Evolutionary conservation across 2,888 invertebrate genomes (phyloP).

Genomic region (Strigamia crassipes): DNA sequence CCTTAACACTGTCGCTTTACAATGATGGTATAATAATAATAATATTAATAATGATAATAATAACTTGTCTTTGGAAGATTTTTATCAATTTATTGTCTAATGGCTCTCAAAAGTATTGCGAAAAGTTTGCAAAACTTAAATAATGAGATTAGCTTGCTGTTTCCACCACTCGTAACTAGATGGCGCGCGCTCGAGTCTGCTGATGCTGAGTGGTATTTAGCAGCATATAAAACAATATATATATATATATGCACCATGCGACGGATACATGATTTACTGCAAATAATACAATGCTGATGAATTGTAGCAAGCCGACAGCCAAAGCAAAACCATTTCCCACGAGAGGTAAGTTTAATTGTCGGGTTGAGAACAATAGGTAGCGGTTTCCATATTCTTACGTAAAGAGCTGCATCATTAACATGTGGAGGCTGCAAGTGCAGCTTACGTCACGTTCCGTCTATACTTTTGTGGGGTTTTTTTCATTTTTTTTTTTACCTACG

Average conservation of each 20-base stretch:
- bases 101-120: too few species aligned
- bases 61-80: too few species aligned
- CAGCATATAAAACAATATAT: too few species aligned
- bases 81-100: too few species aligned
- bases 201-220: not conserved
- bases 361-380: not conserved
- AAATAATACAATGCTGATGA: not conserved
- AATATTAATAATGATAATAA: too few species aligned
- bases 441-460: too few species aligned
- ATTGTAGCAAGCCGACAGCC: not conserved
- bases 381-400: not conserved
- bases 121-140: too few species aligned
- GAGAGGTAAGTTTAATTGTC: not conserved
- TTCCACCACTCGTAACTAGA: not conserved
- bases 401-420: not conserved
- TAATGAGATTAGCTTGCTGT: not conserved
- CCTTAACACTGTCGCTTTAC: too few species aligned
- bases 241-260: not conserved
- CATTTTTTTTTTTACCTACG: too few species aligned
- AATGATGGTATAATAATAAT: too few species aligned
- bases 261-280: not conserved
- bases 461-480: too few species aligned
- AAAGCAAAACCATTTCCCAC: not conserved
- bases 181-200: not conserved
- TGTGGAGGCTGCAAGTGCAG: too few species aligned